These are phyloP conservation scores for Taurulus bubalis DNA, from an alignment of 2,113 vertebrate genomes.

Conservation along the genomic window DNA sequence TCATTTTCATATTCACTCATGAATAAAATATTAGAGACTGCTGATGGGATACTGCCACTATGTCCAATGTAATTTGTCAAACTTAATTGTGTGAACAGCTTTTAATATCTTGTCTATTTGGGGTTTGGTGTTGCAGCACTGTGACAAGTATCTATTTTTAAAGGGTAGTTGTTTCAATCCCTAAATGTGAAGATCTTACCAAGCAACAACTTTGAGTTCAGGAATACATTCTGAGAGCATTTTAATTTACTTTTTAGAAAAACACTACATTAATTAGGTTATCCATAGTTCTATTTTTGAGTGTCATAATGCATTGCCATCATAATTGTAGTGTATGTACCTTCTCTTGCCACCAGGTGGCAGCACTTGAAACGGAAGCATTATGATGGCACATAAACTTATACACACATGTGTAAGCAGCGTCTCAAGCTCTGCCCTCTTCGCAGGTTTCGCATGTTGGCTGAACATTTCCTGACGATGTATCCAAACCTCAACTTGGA, in stretches of 20 bases:
- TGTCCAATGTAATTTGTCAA: not conserved
- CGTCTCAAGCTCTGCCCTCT: not conserved
- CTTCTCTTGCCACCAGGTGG: constrained; percentile 53
- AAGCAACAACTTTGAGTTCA: not conserved
- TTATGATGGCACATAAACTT: not conserved
- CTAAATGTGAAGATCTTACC: not conserved
- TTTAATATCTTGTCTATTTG: not conserved
- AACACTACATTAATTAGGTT: not conserved
- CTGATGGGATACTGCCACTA: too few species aligned
- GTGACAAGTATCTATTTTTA: not conserved
- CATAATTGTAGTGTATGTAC: not conserved
- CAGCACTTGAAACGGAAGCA: not conserved
- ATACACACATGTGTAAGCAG: not conserved
- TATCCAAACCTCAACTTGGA: constrained; percentile 85
- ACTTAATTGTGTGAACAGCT: not conserved
- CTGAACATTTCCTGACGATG: constrained; percentile 82
- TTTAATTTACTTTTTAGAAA: not conserved
- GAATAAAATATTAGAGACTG: not conserved
- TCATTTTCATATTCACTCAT: not conserved
- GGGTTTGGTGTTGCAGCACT: not conserved
- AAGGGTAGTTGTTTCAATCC: not conserved
- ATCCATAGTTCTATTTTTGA: not conserved
- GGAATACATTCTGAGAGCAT: not conserved
- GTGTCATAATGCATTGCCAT: too few species aligned
- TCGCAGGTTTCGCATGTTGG: constrained; percentile 83